A percentile compares a stretch with the other conserved stretches of the same genome.
These are phyloP conservation scores for Vombatus ursinus DNA, from an alignment of 2,113 vertebrate species.

Conservation along the genomic window DNA sequence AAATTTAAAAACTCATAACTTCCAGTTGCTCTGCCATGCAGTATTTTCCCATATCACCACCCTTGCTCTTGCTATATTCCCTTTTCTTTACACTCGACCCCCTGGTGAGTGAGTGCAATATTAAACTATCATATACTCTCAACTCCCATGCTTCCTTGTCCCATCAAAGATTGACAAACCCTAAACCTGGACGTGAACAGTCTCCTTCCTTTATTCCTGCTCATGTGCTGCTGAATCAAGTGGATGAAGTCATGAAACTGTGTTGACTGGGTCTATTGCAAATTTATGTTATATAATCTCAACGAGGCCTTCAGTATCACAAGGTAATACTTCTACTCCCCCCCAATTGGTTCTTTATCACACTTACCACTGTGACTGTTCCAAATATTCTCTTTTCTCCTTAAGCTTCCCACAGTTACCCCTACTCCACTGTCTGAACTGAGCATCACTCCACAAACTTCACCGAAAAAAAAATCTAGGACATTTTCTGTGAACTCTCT, in stretches of 20 bases:
- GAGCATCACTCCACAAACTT: not conserved
- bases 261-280: not conserved
- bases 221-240: not conserved
- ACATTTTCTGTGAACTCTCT: not conserved
- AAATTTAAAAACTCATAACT: not conserved
- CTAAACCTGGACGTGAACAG: not conserved
- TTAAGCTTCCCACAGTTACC: not conserved
- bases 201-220: not conserved
- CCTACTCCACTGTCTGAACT: not conserved
- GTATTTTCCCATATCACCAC: not conserved
- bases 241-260: not conserved
- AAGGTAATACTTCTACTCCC: not conserved
- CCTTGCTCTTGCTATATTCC: not conserved
- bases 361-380: not conserved
- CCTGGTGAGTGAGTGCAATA: no score
- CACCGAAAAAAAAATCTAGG: not conserved
- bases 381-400: not conserved
- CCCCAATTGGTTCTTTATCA: not conserved
- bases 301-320: not conserved
- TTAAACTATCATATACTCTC: not conserved
- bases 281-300: not conserved
- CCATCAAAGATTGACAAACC: no score
- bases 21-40: not conserved
- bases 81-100: no score
- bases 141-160: not conserved